These are phyloP conservation scores for Butorides virescens DNA, from an alignment of 2,113 vertebrate genomes.

Conservation along the genomic window DNA sequence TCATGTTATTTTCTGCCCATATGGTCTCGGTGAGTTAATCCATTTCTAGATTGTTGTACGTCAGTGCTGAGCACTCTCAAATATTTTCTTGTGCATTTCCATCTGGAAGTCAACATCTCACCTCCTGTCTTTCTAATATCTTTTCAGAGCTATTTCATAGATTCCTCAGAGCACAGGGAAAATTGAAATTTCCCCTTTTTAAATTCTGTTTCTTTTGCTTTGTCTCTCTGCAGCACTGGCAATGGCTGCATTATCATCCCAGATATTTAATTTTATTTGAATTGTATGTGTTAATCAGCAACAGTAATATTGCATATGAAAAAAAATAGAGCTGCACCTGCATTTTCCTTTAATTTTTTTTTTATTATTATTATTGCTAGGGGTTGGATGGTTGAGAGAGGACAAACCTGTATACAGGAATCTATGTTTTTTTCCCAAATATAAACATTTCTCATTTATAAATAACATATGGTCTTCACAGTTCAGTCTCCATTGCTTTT, in stretches of 20 bases:
- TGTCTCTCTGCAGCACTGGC: not conserved
- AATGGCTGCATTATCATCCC: not conserved
- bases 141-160: not conserved
- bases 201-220: not conserved
- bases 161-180: not conserved
- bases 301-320: not conserved
- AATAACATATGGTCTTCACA: not conserved
- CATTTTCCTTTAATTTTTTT: not conserved
- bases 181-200: not conserved
- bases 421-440: not conserved
- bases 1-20: constrained; percentile 36
- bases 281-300: not conserved
- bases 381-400: not conserved
- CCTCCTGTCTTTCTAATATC: constrained; percentile 40
- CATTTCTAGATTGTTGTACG: constrained; percentile 43
- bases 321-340: not conserved
- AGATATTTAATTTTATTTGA: not conserved
- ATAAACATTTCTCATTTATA: not conserved
- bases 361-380: not conserved
- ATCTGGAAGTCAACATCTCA: constrained; percentile 51
- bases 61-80: constrained; percentile 41
- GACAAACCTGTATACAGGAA: not conserved
- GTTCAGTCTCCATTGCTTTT: not conserved
- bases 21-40: constrained; percentile 45
- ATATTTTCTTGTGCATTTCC: constrained; percentile 49